Evolutionary conservation across 2,113 vertebrate genomes (phyloP).

Genomic region (Microcebus griseorufus): DNA sequence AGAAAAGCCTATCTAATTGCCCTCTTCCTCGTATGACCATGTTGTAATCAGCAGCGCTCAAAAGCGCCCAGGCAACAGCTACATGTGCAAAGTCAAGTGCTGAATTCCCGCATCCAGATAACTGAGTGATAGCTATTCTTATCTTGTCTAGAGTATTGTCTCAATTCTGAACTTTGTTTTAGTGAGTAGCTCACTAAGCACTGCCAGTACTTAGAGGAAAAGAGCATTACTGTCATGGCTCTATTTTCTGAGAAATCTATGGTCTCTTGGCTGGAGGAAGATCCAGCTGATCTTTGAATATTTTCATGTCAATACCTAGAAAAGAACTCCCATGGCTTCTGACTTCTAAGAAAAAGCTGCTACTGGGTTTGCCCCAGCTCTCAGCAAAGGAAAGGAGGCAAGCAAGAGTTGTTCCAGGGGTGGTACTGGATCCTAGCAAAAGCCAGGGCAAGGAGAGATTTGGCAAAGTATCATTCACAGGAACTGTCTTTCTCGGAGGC

Average conservation of each 20-base stretch:
- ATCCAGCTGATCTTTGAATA: not conserved
- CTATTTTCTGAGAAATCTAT: not conserved
- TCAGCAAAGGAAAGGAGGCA: not conserved
- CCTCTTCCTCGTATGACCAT: not conserved
- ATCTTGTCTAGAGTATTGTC: not conserved
- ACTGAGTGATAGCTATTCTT: not conserved
- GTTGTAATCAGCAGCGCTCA: not conserved
- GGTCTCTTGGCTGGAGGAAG: not conserved
- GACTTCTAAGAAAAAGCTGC: not conserved
- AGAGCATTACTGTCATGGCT: not conserved
- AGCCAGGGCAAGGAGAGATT: not conserved
- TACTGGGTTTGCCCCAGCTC: not conserved
- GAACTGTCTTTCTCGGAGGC: not conserved
- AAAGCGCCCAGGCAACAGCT: not conserved
- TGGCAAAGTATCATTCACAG: not conserved
- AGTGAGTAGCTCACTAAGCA: not conserved
- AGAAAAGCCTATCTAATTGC: conserved; percentile 26
- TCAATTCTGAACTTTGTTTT: not conserved
- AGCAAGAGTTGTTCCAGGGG: not conserved
- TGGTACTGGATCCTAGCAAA: not conserved
- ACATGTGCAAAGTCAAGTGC: not conserved
- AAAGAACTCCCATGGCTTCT: not conserved
- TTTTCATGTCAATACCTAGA: not conserved
- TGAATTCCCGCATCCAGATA: not conserved
- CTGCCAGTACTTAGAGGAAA: not conserved